Percentiles rank a stretch among this genome's conserved stretches.
phyloP scores from a whole-genome alignment of 2,797 vertebrate species.

The Phaenicophaeus curvirostris region DNA sequence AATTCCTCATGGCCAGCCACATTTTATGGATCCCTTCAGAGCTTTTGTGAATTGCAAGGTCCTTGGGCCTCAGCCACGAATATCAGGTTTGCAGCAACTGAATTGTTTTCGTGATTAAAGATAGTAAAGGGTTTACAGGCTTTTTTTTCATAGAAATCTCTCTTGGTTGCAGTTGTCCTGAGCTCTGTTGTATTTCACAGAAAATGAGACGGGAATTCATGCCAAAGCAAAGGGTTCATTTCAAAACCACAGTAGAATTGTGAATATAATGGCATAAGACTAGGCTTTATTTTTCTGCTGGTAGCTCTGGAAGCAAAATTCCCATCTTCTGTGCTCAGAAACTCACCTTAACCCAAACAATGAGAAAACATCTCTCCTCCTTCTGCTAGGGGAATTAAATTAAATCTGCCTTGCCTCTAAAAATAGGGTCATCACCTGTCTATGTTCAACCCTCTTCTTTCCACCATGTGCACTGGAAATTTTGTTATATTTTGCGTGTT shows the following conservation, averaged over 20 bases:
- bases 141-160: neutral
- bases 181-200: conserved; percentile 60
- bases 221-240: conserved; percentile 47
- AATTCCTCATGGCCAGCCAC: conserved; percentile 58
- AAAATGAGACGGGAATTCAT: conserved; percentile 29
- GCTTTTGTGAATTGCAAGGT: conserved; percentile 52
- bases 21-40: conserved; percentile 68
- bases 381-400: neutral
- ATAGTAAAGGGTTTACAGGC: conserved; percentile 53
- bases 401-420: neutral
- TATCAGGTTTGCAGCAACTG: conserved; percentile 58
- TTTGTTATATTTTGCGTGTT: neutral
- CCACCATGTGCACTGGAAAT: accelerated
- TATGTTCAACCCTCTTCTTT: neutral
- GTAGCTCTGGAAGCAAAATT: neutral
- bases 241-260: conserved; percentile 14
- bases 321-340: neutral
- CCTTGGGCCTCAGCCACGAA: conserved; percentile 51
- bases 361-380: neutral
- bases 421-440: neutral
- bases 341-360: neutral
- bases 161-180: conserved; percentile 33
- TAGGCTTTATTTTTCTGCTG: neutral
- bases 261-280: neutral
- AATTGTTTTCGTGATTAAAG: conserved; percentile 69